Percentiles rank a stretch among this genome's conserved stretches.
Evolutionary conservation across 2,797 vertebrate genomes (phyloP).

Genomic region (Oophaga sylvatica): DNA sequence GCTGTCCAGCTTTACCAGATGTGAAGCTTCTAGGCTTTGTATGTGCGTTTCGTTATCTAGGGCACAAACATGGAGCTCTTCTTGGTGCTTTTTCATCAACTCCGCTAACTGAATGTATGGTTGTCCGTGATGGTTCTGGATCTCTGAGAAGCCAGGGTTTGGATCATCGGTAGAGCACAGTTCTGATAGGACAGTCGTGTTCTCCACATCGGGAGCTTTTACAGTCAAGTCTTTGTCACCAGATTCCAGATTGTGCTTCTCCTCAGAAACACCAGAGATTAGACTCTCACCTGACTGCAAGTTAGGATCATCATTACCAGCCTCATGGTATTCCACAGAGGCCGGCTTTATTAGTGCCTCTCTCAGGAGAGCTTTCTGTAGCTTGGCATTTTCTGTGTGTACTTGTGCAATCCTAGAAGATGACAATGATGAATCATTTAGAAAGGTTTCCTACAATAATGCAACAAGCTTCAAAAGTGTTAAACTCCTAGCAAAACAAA

Average conservation of each 20-base stretch:
- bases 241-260: conserved; percentile 65
- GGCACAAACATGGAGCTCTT: conserved; percentile 69
- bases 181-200: not conserved
- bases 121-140: not conserved
- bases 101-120: conserved; percentile 70
- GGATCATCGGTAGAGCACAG: not conserved
- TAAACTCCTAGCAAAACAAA: no score
- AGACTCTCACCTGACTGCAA: not conserved
- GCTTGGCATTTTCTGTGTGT: not conserved
- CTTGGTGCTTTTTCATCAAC: conserved; percentile 70
- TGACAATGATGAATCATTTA: not conserved
- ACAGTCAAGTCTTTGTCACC: conserved; percentile 37
- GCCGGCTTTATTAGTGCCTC: not conserved
- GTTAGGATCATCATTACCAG: conserved; percentile 17
- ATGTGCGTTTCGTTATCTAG: conserved; percentile 72
- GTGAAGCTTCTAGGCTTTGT: conserved; percentile 80
- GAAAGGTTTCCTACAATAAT: not conserved
- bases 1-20: conserved; percentile 85
- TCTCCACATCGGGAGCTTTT: not conserved
- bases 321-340: conserved; percentile 1
- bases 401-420: conserved; percentile 13
- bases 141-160: not conserved
- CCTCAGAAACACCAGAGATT: not conserved
- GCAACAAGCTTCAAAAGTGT: not conserved
- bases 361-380: conserved; percentile 26